A percentile compares a stretch with the other conserved stretches of the same genome.
These are phyloP conservation scores for Nymphicus hollandicus DNA, from an alignment of 2,113 vertebrate species.

Conservation along the genomic window DNA sequence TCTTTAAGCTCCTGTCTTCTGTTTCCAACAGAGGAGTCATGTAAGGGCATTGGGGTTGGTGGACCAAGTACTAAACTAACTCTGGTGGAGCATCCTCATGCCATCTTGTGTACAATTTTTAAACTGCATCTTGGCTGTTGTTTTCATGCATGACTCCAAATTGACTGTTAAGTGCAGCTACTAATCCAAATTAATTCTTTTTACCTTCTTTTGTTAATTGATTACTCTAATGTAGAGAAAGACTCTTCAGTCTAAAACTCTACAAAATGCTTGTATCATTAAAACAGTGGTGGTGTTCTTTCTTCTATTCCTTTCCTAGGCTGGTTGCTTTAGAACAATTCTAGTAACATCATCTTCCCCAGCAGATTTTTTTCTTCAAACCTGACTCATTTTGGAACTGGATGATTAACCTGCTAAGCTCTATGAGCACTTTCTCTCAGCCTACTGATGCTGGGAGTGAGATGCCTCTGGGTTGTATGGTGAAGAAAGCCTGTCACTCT, in stretches of 20 bases:
- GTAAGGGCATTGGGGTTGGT: conserved; percentile 45
- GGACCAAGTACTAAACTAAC: conserved; percentile 33
- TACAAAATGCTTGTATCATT: background rate
- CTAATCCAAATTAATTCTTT: conserved; percentile 33
- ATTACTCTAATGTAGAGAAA: conserved; percentile 12
- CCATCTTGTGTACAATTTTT: conserved; percentile 69
- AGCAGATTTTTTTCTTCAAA: background rate
- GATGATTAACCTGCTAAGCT: background rate
- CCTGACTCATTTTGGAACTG: background rate
- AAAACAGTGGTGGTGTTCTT: background rate
- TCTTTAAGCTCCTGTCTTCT: conserved; percentile 58
- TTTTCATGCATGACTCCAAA: background rate
- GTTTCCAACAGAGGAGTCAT: conserved; percentile 49
- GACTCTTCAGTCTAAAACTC: background rate
- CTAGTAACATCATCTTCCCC: background rate
- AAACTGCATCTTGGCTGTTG: conserved; percentile 53
- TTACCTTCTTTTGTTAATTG: conserved; percentile 23
- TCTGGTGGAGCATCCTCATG: conserved; percentile 69
- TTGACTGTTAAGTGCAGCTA: background rate
- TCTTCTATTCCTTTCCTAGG: background rate
- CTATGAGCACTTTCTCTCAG: background rate
- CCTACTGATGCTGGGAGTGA: background rate
- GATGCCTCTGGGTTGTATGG: background rate
- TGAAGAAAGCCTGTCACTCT: conserved; percentile 5
- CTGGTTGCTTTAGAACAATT: background rate